A percentile compares a stretch with the other conserved stretches of the same genome.
Conservation (phyloP, 2,797 vertebrate species). For the Falco cherrug region DNA sequence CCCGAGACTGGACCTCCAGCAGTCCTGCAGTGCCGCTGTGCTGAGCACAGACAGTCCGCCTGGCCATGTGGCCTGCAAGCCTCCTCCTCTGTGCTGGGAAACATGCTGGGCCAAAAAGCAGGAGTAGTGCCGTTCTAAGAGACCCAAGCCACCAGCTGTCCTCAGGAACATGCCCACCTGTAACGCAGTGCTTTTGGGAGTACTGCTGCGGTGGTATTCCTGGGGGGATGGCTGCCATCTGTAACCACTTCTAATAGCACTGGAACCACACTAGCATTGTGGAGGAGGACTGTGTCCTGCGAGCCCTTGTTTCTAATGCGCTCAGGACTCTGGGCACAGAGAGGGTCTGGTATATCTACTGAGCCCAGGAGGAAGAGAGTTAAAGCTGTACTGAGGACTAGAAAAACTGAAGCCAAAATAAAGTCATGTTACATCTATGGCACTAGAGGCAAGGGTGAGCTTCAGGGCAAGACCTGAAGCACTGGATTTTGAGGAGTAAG, state of each 20-base stretch:
- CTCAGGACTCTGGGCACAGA: background rate
- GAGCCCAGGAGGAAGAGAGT: background rate
- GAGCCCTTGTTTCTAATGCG: background rate
- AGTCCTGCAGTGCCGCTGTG: background rate
- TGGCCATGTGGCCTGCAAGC: background rate
- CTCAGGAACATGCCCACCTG: background rate
- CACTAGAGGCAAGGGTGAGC: background rate
- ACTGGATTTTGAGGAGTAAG: background rate
- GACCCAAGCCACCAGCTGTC: background rate
- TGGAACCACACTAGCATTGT: background rate
- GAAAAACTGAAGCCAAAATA: background rate
- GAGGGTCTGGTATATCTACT: background rate
- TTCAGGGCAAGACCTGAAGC: background rate
- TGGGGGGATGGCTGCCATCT: background rate
- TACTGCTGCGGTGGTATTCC: background rate
- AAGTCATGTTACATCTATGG: background rate
- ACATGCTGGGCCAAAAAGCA: background rate
- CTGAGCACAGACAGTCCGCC: background rate
- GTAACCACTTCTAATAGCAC: background rate
- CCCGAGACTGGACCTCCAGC: background rate
- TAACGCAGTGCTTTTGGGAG: background rate
- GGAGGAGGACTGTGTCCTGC: background rate
- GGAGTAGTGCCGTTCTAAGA: background rate
- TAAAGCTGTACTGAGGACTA: background rate
- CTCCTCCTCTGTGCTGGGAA: background rate